phyloP scores from a whole-genome alignment of 2,797 vertebrate species.

The Nannoperca obscura region DNA sequence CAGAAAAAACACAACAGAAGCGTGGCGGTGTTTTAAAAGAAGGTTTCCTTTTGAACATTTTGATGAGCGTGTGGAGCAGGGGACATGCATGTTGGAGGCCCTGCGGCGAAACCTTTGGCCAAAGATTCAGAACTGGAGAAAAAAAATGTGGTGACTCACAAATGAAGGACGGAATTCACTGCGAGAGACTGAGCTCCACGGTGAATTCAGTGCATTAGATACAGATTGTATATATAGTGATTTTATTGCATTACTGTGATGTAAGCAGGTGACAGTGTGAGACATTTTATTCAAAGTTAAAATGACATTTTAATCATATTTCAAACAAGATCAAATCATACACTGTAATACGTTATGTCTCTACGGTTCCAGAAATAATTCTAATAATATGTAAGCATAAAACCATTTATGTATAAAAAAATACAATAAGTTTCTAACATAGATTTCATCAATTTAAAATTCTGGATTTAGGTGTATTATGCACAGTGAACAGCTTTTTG shows the following conservation, averaged over 20 bases:
- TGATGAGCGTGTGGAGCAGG: slow-evolving; percentile 36
- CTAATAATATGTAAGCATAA: no score
- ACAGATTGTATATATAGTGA: not conserved
- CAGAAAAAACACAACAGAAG: slow-evolving; percentile 26
- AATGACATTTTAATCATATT: not conserved
- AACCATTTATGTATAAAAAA: no score
- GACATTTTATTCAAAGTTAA: not conserved
- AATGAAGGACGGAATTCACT: not conserved
- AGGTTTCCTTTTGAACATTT: slow-evolving; percentile 62
- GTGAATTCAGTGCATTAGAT: not conserved
- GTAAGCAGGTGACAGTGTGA: no score
- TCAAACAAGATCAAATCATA: not conserved
- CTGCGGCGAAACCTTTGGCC: slow-evolving; percentile 32
- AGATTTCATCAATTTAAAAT: no score
- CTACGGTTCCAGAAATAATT: no score
- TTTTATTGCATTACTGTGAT: not conserved
- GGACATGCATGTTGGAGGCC: slow-evolving; percentile 40
- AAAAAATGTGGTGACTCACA: slow-evolving; percentile 27
- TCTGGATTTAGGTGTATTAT: no score
- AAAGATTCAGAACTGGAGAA: slow-evolving; percentile 13
- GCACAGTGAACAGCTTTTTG: no score
- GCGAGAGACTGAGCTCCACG: not conserved
- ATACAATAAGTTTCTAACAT: no score
- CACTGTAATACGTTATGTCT: not conserved
- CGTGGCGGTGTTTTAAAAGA: slow-evolving; percentile 53